Evolutionary conservation across 2,113 vertebrate species (phyloP).

Genomic region (Damaliscus lunatus): DNA sequence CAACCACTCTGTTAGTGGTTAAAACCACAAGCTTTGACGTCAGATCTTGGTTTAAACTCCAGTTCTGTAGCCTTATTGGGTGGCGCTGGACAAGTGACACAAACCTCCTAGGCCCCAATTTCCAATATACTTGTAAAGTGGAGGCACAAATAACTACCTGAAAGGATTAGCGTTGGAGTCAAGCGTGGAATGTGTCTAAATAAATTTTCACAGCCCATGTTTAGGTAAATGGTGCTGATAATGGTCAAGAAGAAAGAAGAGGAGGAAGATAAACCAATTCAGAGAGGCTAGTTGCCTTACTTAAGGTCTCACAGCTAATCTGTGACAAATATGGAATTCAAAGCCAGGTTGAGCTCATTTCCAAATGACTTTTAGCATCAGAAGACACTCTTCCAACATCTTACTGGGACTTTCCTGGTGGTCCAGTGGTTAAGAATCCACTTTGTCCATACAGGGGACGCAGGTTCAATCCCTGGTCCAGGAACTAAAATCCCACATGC

Average conservation of each 20-base stretch:
- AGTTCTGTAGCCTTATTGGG: neutral
- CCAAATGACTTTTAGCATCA: neutral
- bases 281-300: neutral
- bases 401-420: neutral
- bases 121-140: neutral
- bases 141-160: neutral
- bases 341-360: neutral
- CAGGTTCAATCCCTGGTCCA: neutral
- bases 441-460: neutral
- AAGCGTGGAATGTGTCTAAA: neutral
- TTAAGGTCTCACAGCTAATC: neutral
- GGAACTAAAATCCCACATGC: neutral
- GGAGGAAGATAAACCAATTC: neutral
- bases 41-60: neutral
- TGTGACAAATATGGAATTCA: neutral
- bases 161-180: neutral
- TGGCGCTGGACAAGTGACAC: neutral
- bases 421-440: neutral
- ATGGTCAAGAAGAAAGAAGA: neutral
- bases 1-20: neutral
- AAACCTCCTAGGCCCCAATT: neutral
- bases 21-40: conserved; percentile 5
- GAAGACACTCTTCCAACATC: neutral
- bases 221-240: neutral
- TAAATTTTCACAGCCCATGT: neutral